A percentile compares a stretch with the other conserved stretches of the same genome.
These are phyloP conservation scores for Caracal caracal DNA, from an alignment of 2,113 vertebrate species.

Conservation along the genomic window DNA sequence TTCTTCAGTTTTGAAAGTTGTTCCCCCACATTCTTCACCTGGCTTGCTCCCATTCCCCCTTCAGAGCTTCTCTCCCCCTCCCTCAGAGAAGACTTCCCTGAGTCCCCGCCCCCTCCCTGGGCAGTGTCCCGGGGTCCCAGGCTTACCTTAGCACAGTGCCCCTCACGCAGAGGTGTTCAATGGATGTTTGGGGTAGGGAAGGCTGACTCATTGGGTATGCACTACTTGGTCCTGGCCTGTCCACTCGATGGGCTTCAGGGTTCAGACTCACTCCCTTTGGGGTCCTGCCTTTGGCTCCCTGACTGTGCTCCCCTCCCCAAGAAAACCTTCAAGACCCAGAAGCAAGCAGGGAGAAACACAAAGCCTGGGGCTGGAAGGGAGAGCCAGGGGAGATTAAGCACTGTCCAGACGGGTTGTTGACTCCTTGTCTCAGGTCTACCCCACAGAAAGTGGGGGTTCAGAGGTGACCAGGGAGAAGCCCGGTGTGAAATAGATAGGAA, in stretches of 20 bases:
- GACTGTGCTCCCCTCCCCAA: neutral
- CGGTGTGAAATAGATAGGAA: neutral
- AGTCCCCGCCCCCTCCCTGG: neutral
- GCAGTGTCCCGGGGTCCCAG: neutral
- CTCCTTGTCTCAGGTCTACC: neutral
- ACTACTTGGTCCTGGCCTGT: neutral
- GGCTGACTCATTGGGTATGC: neutral
- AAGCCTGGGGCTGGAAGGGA: neutral
- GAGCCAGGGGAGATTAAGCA: neutral
- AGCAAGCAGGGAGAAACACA: neutral
- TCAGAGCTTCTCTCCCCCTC: neutral
- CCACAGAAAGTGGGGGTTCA: neutral
- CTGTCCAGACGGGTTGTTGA: neutral
- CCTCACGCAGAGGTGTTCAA: neutral
- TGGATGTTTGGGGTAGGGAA: neutral
- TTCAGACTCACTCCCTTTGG: neutral
- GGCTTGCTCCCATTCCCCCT: neutral
- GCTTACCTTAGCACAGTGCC: neutral
- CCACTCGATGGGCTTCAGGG: neutral
- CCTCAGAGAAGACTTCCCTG: neutral
- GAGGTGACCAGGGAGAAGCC: neutral
- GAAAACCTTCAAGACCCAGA: neutral
- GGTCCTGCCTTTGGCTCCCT: neutral
- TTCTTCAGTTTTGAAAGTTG: conserved; percentile 22
- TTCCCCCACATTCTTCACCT: neutral